phyloP scores from a whole-genome alignment of 2,888 invertebrate species.

The Brassicogethes aeneus region DNA sequence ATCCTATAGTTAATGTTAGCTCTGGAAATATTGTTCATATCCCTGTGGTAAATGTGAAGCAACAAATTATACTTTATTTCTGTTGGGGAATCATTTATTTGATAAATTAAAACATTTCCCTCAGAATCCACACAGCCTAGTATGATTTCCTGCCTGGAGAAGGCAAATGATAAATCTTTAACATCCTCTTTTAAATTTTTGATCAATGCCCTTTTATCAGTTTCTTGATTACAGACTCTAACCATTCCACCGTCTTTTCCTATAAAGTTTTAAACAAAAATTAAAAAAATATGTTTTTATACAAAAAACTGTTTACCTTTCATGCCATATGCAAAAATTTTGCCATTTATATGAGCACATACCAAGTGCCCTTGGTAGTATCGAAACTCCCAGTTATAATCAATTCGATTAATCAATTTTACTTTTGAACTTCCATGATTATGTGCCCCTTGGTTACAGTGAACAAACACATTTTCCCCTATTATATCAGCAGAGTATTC shows the following conservation, averaged over 20 bases:
- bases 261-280: constrained; percentile 10
- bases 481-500: constrained; percentile 34
- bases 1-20: constrained; percentile 43
- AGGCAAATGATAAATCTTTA: constrained; percentile 87
- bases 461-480: constrained; percentile 54
- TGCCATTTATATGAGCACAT: constrained; percentile 77
- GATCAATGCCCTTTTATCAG: constrained; percentile 67
- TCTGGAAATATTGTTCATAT: constrained; percentile 19
- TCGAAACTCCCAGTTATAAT: constrained; percentile 87
- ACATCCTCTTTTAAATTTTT: constrained; percentile 83
- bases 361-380: constrained; percentile 82
- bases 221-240: constrained; percentile 70
- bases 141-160: constrained; percentile 65
- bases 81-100: constrained; percentile 55
- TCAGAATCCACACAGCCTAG: constrained; percentile 82
- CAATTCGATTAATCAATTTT: constrained; percentile 74
- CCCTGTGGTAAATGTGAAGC: constrained; percentile 50
- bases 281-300: not conserved
- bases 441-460: constrained; percentile 62
- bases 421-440: constrained; percentile 83
- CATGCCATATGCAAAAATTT: constrained; percentile 83
- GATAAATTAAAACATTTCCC: constrained; percentile 75
- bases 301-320: constrained; percentile 53
- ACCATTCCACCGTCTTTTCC: constrained; percentile 60
- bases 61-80: constrained; percentile 50